Evolutionary conservation across 1,140 invertebrate genomes (phyloP).

Genomic region (Andricus grossulariae): DNA sequence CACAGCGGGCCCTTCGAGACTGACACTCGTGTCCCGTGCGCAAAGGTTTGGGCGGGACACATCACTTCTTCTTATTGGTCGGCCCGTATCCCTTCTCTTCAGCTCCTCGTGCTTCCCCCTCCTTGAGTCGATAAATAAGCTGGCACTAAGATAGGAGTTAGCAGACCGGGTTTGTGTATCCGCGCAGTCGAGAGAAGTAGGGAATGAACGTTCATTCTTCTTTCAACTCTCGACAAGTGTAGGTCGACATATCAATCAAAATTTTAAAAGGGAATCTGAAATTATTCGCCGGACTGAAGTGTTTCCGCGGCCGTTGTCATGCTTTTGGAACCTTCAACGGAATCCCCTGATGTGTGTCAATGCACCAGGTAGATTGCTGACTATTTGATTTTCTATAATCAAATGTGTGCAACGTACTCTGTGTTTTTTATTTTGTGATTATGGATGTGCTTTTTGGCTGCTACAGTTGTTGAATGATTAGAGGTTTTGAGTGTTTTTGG

Average conservation of each 20-base stretch:
- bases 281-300: no score
- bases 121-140: slow-evolving; percentile 50
- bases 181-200: background rate
- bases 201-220: background rate
- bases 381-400: background rate
- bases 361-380: slow-evolving; percentile 64
- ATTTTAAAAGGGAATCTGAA: no score
- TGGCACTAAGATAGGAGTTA: slow-evolving; percentile 38
- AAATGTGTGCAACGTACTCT: background rate
- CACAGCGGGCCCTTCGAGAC: slow-evolving; percentile 14
- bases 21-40: slow-evolving; percentile 29
- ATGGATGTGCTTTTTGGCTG: background rate
- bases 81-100: slow-evolving; percentile 44
- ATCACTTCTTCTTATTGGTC: slow-evolving; percentile 50
- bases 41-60: slow-evolving; percentile 59
- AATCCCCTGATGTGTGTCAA: slow-evolving; percentile 65
- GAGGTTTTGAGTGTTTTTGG: no score
- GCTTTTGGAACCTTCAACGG: slow-evolving; percentile 59
- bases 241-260: background rate
- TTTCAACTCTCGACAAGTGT: background rate
- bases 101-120: background rate
- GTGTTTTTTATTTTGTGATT: background rate
- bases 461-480: no score
- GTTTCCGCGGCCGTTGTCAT: slow-evolving; percentile 40
- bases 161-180: slow-evolving; percentile 25